Evolutionary conservation across 2,113 vertebrate species (phyloP).

Genomic region (Silurus meridionalis): DNA sequence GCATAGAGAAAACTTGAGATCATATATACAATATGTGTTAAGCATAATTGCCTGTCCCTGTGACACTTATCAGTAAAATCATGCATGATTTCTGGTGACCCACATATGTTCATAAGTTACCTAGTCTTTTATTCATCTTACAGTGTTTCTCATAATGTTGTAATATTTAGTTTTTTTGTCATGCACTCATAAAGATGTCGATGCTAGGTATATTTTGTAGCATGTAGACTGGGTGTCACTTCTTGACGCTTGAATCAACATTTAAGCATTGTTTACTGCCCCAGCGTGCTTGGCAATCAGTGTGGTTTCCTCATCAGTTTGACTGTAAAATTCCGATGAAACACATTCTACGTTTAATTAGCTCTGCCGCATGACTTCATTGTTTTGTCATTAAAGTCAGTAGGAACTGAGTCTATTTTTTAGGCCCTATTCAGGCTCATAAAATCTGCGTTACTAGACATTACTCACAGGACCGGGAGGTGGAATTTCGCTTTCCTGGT

Average conservation of each 20-base stretch:
- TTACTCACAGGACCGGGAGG: constrained; percentile 10
- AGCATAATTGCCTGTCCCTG: neutral
- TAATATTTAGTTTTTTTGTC: neutral
- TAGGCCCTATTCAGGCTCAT: constrained; percentile 6
- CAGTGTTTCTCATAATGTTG: neutral
- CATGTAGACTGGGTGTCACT: neutral
- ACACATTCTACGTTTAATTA: constrained; percentile 13
- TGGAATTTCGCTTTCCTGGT: constrained; percentile 6
- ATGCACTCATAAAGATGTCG: neutral
- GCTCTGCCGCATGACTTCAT: constrained; percentile 17
- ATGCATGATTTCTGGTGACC: neutral
- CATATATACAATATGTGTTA: neutral
- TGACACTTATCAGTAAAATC: neutral
- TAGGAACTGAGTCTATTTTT: constrained; percentile 8
- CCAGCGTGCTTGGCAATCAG: neutral
- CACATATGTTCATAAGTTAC: neutral
- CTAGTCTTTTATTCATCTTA: neutral
- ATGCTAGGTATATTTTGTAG: neutral
- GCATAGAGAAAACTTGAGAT: neutral
- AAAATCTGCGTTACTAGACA: constrained; percentile 20
- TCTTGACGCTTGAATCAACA: neutral
- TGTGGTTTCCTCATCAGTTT: neutral
- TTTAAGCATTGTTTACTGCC: constrained; percentile 23
- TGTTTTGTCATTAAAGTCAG: neutral
- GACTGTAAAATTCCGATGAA: constrained; percentile 20